phyloP scores from a whole-genome alignment of 2,888 invertebrate species.

The Hanleya hanleyi region DNA sequence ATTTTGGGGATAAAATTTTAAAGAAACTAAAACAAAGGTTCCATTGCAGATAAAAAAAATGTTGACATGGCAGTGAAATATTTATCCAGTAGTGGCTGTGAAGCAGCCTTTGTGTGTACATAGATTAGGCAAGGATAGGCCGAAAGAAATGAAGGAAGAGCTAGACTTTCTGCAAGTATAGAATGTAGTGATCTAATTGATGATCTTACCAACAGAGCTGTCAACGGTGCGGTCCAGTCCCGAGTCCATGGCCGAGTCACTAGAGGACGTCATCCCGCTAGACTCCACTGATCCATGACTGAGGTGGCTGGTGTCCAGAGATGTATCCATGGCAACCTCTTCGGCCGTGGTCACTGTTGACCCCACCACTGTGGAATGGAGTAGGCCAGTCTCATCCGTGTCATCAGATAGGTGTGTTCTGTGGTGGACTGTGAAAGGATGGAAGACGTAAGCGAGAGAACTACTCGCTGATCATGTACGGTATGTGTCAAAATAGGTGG shows the following conservation, averaged over 20 bases:
- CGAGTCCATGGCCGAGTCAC: not conserved
- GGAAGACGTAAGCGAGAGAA: too few species aligned
- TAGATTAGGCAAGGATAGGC: too few species aligned
- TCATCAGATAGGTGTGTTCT: not conserved
- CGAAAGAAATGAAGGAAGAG: too few species aligned
- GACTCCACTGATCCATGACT: not conserved
- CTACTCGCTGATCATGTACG: too few species aligned
- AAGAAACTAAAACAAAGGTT: too few species aligned
- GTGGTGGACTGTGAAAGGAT: not conserved
- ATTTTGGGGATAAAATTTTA: too few species aligned
- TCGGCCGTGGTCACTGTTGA: not conserved
- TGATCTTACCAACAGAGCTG: slow-evolving; percentile 1
- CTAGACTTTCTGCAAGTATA: too few species aligned
- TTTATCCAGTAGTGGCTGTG: too few species aligned
- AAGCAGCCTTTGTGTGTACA: too few species aligned
- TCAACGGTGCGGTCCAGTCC: not conserved
- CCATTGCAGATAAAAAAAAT: too few species aligned
- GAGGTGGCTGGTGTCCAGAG: not conserved
- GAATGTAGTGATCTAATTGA: not conserved
- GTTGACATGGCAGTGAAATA: too few species aligned
- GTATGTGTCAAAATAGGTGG: too few species aligned
- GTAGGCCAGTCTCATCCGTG: not conserved
- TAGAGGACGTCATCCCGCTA: not conserved
- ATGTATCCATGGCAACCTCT: not conserved
- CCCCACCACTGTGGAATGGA: not conserved